These are phyloP conservation scores for Cancer borealis DNA, from an alignment of 2,888 invertebrate species.

Conservation along the genomic window DNA sequence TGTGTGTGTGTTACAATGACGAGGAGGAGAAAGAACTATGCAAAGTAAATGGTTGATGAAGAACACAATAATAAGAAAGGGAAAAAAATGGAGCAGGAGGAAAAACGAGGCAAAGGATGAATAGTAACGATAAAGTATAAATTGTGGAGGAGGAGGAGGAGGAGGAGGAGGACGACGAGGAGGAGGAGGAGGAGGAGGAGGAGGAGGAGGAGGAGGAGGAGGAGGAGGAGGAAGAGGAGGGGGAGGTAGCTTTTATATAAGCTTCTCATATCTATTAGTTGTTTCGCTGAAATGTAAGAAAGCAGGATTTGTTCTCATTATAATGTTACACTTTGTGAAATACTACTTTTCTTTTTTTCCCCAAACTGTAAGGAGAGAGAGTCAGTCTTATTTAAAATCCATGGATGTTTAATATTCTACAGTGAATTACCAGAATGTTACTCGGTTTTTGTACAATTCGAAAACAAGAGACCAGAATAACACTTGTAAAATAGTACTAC, in stretches of 20 bases:
- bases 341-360: too few relatives aligned
- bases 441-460: too few relatives aligned
- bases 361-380: too few relatives aligned
- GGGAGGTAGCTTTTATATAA: background rate
- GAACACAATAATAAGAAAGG: background rate
- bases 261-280: background rate
- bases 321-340: too few relatives aligned
- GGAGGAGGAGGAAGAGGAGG: constrained; percentile 27
- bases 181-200: background rate
- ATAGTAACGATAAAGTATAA: background rate
- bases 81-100: background rate
- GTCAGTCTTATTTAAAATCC: too few relatives aligned
- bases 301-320: background rate
- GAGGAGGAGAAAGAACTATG: background rate
- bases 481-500: too few relatives aligned
- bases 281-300: background rate
- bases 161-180: background rate
- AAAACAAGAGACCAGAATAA: too few relatives aligned
- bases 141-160: background rate
- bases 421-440: too few relatives aligned
- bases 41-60: background rate
- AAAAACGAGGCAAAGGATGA: background rate
- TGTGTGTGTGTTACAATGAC: background rate
- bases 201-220: background rate
- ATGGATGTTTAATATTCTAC: too few relatives aligned